Evolutionary conservation across 2,888 invertebrate genomes (phyloP).

Genomic region (Liodrosophila aerea): DNA sequence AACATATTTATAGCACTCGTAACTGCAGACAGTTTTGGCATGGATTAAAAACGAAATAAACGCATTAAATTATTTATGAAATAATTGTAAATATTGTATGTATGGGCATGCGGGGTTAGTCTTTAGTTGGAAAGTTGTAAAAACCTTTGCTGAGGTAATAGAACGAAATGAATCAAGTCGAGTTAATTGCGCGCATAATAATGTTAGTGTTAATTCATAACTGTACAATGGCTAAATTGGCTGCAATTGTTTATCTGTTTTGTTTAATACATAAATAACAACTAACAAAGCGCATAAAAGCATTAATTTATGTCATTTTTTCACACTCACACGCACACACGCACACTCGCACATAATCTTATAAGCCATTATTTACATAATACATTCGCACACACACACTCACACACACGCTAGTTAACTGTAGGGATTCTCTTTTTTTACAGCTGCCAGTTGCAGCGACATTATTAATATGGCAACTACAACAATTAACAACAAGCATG

Average conservation of each 20-base stretch:
- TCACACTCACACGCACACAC: constrained; percentile 6
- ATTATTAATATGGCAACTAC: constrained; percentile 55
- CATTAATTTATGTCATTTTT: constrained; percentile 41
- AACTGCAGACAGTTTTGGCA: constrained; percentile 57
- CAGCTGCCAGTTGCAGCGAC: constrained; percentile 61
- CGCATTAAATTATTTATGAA: background rate
- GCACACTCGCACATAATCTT: constrained; percentile 7
- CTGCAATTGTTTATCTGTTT: constrained; percentile 13
- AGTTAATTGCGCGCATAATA: constrained; percentile 51
- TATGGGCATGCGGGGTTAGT: too few species aligned
- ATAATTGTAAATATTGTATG: background rate
- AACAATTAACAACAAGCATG: constrained; percentile 23
- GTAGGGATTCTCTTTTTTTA: constrained; percentile 22
- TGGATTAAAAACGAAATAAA: constrained; percentile 28
- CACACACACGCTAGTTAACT: constrained; percentile 43
- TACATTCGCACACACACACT: constrained; percentile 17
- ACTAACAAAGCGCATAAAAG: constrained; percentile 69
- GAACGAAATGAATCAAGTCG: constrained; percentile 40
- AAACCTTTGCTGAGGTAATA: constrained; percentile 49
- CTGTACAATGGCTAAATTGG: constrained; percentile 10
- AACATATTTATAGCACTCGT: constrained; percentile 54
- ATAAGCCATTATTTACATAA: constrained; percentile 56
- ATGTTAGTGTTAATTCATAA: constrained; percentile 12
- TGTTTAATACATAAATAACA: constrained; percentile 53
- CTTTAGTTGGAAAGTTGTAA: constrained; percentile 3